Evolutionary conservation across 2,113 vertebrate genomes (phyloP).

Genomic region (Etheostoma cragini): DNA sequence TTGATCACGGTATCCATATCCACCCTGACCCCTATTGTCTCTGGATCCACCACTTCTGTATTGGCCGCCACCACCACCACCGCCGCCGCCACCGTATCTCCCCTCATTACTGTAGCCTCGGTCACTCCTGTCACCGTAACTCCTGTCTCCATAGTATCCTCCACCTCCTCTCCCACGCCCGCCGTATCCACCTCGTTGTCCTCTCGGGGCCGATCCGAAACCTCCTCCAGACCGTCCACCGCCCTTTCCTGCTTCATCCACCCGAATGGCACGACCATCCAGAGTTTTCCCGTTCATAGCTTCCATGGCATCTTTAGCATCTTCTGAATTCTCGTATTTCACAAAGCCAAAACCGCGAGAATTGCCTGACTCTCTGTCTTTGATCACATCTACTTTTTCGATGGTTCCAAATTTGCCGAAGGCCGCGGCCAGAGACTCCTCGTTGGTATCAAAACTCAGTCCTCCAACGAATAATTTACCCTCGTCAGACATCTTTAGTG

Average conservation of each 20-base stretch:
- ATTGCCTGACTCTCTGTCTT: not conserved
- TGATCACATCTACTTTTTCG: not conserved
- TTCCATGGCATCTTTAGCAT: not conserved
- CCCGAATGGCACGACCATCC: not conserved
- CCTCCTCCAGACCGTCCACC: not conserved
- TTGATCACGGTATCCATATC: not conserved
- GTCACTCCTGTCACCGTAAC: not conserved
- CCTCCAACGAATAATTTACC: not conserved
- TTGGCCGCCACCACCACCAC: not conserved
- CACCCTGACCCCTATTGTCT: not conserved
- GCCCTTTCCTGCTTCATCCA: not conserved
- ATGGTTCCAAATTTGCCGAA: not conserved
- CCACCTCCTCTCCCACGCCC: not conserved
- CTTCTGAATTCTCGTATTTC: not conserved
- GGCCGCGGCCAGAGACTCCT: not conserved
- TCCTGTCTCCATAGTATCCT: not conserved
- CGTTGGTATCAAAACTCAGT: not conserved
- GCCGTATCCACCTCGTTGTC: not conserved
- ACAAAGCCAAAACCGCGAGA: constrained; percentile 1
- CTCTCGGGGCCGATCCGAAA: too few species aligned
- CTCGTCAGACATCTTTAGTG: not conserved
- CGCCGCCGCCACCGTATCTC: not conserved
- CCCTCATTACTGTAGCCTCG: not conserved
- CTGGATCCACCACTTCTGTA: not conserved
- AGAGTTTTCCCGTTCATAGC: not conserved